Conservation (phyloP, 2,113 vertebrate genomes). For the Spilogale gracilis region DNA sequence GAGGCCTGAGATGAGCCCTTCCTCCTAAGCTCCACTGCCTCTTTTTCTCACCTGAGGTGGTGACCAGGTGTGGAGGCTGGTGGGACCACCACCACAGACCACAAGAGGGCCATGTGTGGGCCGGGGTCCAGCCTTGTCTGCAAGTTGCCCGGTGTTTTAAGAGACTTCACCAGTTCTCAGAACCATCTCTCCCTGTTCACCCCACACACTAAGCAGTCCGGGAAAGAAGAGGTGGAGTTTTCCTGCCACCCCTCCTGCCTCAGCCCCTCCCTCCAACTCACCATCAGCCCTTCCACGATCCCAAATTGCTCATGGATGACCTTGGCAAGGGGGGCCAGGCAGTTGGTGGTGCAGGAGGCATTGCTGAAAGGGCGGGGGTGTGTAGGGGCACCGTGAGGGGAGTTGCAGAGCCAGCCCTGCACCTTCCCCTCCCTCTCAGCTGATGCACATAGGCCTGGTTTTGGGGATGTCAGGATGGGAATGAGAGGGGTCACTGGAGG, state of each 20-base stretch:
- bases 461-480: background rate
- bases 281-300: conserved; percentile 94
- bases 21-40: background rate
- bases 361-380: conserved; percentile 88
- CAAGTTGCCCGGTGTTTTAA: background rate
- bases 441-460: background rate
- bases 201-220: background rate
- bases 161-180: background rate
- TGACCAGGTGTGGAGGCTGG: background rate
- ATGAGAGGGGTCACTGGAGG: background rate
- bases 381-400: background rate
- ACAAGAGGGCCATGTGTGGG: background rate
- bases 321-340: conserved; percentile 94
- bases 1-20: conserved; percentile 26
- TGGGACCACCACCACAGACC: background rate
- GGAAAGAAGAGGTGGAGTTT: background rate
- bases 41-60: background rate
- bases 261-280: conserved; percentile 76
- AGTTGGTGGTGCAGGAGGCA: conserved; percentile 96
- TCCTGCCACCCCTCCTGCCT: background rate
- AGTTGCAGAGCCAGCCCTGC: background rate
- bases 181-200: background rate
- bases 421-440: background rate
- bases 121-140: background rate
- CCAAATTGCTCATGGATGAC: conserved; percentile 94